phyloP scores from a whole-genome alignment of 30 jellyfish, hydroid and myxozoan species.

The Sanderia malayensis region DNA sequence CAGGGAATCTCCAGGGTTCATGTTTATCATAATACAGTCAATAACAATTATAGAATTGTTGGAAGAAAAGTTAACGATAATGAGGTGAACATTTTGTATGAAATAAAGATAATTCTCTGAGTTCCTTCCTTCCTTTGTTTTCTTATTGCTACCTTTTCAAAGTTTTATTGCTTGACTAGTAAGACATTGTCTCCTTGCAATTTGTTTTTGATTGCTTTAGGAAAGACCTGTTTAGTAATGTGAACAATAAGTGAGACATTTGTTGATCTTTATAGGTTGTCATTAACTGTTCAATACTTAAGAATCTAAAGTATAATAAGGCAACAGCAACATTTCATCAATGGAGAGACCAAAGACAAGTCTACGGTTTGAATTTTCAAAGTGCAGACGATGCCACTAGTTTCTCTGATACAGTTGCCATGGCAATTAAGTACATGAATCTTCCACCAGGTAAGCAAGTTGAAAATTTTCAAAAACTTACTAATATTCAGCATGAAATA shows the following conservation, averaged over 20 bases:
- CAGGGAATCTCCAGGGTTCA: constrained; percentile 87
- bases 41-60: constrained; percentile 79
- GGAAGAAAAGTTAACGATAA: constrained; percentile 77
- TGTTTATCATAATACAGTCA: constrained; percentile 71
- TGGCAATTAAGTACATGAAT: constrained; percentile 76
- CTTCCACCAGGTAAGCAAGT: constrained; percentile 84
- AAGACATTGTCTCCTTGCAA: no score
- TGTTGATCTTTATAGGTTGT: constrained; percentile 76
- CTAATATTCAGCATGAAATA: no score
- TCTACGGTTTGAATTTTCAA: constrained; percentile 85
- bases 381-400: constrained; percentile 73
- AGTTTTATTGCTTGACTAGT: no score
- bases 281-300: constrained; percentile 70
- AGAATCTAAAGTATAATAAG: constrained; percentile 76
- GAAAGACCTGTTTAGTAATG: no score
- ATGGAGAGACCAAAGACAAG: constrained; percentile 98
- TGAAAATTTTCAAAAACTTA: no score
- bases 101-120: no score
- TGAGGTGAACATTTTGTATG: no score
- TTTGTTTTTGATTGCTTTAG: no score
- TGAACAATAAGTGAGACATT: no score
- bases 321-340: constrained; percentile 96
- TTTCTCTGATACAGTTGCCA: constrained; percentile 77
- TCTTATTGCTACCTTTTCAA: no score
- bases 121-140: no score